Conservation (phyloP, 2,888 invertebrate genomes). For the Frankliniella fusca region DNA sequence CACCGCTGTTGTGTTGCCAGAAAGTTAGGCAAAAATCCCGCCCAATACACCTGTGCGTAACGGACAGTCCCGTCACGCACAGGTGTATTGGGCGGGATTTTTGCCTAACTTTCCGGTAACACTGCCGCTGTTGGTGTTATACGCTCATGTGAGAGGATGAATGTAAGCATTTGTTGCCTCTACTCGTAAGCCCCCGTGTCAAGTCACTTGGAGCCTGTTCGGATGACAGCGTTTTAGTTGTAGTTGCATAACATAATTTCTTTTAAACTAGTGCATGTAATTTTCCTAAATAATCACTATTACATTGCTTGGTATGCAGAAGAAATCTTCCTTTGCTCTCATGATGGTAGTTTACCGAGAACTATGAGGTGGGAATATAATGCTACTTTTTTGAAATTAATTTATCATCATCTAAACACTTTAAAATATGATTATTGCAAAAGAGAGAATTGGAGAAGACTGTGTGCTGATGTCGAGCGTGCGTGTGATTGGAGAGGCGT, state of each 20-base stretch:
- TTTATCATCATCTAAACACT: not conserved
- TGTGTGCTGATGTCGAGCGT: not conserved
- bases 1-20: not conserved
- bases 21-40: not conserved
- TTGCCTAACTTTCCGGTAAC: too few species aligned
- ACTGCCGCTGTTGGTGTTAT: not conserved
- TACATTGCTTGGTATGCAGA: not conserved
- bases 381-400: not conserved
- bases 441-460: conserved; percentile 4
- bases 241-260: not conserved
- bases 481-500: not conserved
- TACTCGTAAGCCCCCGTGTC: not conserved
- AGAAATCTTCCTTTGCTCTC: not conserved
- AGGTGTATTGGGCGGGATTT: too few species aligned
- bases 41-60: not conserved
- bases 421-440: not conserved
- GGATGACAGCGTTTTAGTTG: not conserved
- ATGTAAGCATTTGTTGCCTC: not conserved
- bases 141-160: not conserved
- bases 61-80: not conserved
- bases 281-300: not conserved
- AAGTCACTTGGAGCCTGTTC: not conserved
- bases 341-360: not conserved
- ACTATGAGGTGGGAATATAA: not conserved
- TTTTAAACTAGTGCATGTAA: not conserved